A percentile compares a stretch with the other conserved stretches of the same genome.
Conservation (phyloP, 1,140 invertebrate genomes). For the Ylistrum balloti region DNA sequence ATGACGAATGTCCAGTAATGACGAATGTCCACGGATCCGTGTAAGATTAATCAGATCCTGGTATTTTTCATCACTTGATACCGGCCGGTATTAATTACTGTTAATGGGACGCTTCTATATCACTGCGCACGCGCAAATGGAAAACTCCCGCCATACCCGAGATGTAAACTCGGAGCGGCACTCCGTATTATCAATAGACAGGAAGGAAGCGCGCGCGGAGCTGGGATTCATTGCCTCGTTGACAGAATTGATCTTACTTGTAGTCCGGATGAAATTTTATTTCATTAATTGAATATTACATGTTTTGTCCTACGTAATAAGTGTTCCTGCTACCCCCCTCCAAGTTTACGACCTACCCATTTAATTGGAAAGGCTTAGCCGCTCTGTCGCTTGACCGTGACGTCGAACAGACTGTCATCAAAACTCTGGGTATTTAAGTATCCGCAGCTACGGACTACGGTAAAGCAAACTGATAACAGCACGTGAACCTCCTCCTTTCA, state of each 20-base stretch:
- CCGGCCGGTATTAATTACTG: neutral
- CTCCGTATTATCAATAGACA: slow-evolving; percentile 7
- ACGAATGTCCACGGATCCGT: neutral
- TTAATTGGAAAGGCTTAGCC: neutral
- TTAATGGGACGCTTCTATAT: neutral
- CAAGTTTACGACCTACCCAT: neutral
- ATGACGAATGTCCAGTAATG: neutral
- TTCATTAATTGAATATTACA: slow-evolving; percentile 36
- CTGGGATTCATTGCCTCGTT: neutral
- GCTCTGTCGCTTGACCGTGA: neutral
- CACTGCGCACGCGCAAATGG: neutral
- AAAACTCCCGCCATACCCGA: neutral
- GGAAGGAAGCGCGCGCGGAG: slow-evolving; percentile 9
- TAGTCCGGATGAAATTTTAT: slow-evolving; percentile 26
- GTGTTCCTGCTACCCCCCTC: neutral
- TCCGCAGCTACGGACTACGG: neutral
- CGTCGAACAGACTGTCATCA: neutral
- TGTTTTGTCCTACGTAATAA: slow-evolving; percentile 29
- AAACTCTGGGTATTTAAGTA: neutral
- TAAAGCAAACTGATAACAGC: neutral
- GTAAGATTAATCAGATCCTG: neutral
- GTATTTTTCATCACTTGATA: slow-evolving; percentile 1
- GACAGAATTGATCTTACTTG: slow-evolving; percentile 27
- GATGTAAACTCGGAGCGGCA: neutral
- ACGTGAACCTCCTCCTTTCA: neutral